Evolutionary conservation across 2,113 vertebrate species (phyloP), one percentile per base, ranked within the genome.

Genomic region (Bucco capensis): DNA sequence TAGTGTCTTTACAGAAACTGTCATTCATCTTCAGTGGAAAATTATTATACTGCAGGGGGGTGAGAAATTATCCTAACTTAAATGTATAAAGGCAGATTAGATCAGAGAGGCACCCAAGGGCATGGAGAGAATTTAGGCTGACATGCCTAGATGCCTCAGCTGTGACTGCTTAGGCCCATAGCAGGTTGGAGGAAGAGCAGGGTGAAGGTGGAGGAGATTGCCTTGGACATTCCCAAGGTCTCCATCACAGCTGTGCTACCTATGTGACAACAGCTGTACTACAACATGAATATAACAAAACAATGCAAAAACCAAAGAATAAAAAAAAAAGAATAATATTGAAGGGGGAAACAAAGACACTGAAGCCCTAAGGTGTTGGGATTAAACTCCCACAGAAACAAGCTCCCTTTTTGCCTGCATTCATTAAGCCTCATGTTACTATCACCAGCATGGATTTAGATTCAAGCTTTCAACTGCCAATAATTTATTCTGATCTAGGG

Each of bases 21-120:
- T 60, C 76, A 93, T 64, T 94, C 86, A 89, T 83, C 93, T 88
- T 74, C 80, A 90, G 71, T 31, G 62, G 53, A 71, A 93, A 89
- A 95, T 83, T 25, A 86, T 49, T 90, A 23, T 46, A 78, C 88
- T 86, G 81, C 70, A 86, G 24, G 44, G 88, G 49, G 19, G 49
- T 62, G 35, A 83, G 74, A 91, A 90, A 75, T 72, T 56, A 77
- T 62, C 53, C 60, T 89, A 91, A 75, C 47, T 67, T 91, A 67
- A 92, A 95, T 25, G 23, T 75, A 89, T 89, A 92, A 81, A 75
- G n/a, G 86, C 77, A 90, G 66, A 83, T 61, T 27, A 86, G 66
- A 86, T 78, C 71, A 92, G 50, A 67, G 44, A 80, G 44, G 62
- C 42, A 53, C n/a, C 28, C 56, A 83, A 77, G 65, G 86, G 65